phyloP scores from a whole-genome alignment of 2,888 invertebrate species.

The Netelia virgata region DNA sequence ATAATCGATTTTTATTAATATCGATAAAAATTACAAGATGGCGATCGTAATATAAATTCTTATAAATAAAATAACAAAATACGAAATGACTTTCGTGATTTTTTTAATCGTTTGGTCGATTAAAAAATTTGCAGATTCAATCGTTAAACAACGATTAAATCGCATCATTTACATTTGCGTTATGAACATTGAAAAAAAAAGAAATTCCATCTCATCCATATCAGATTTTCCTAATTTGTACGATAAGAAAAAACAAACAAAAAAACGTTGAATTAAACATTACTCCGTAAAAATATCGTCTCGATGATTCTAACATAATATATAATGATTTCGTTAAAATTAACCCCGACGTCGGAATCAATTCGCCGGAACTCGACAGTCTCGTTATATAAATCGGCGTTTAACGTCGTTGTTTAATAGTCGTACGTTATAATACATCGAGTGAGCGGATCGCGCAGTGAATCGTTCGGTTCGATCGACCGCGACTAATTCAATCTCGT shows the following conservation, averaged over 20 bases:
- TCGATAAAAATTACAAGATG: too few relatives aligned
- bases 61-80: too few relatives aligned
- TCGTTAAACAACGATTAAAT: too few relatives aligned
- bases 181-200: too few relatives aligned
- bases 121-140: too few relatives aligned
- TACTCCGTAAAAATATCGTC: background rate
- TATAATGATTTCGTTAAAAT: background rate
- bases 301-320: background rate
- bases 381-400: slow-evolving; percentile 40
- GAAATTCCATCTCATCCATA: too few relatives aligned
- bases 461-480: slow-evolving; percentile 37
- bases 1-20: background rate
- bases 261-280: background rate
- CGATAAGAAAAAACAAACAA: background rate
- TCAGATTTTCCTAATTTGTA: too few relatives aligned
- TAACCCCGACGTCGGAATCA: too few relatives aligned
- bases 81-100: too few relatives aligned
- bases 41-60: too few relatives aligned
- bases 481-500: slow-evolving; percentile 37
- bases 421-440: slow-evolving; percentile 31
- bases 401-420: slow-evolving; percentile 50
- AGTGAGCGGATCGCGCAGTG: background rate
- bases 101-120: too few relatives aligned
- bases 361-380: slow-evolving; percentile 2
- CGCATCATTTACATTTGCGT: too few relatives aligned